A percentile compares a stretch with the other conserved stretches of the same genome.
These are phyloP conservation scores for Hemaris fuciformis DNA, from an alignment of 2,888 invertebrate species.

Conservation along the genomic window DNA sequence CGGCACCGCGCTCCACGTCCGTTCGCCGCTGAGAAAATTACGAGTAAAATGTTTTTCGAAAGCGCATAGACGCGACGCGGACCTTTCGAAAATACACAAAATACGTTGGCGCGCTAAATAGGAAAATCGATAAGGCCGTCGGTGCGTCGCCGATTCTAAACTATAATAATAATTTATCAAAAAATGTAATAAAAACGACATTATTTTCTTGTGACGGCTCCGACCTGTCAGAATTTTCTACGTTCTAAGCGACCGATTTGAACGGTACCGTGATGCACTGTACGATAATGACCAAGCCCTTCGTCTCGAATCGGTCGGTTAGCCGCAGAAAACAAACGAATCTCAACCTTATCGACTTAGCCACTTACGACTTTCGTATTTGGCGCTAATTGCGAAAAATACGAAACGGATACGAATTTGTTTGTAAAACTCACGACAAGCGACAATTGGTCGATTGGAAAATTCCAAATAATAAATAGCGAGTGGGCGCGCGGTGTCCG, in stretches of 20 bases:
- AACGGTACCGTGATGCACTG: constrained; percentile 28
- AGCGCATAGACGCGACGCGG: constrained; percentile 73
- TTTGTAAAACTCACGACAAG: constrained; percentile 75
- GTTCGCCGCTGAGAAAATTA: constrained; percentile 67
- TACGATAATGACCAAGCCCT: constrained; percentile 26
- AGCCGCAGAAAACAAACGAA: constrained; percentile 43
- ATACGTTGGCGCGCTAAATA: constrained; percentile 75
- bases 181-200: constrained; percentile 82
- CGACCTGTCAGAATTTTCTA: constrained; percentile 79
- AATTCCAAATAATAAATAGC: constrained; percentile 80
- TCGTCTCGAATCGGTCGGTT: constrained; percentile 57
- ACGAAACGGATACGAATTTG: constrained; percentile 74
- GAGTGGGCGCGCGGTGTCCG: constrained; percentile 68
- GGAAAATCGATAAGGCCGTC: constrained; percentile 78
- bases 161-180: constrained; percentile 80
- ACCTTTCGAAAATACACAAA: constrained; percentile 78
- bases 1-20: constrained; percentile 71
- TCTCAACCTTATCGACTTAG: constrained; percentile 53
- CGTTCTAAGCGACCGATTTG: constrained; percentile 51
- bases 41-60: constrained; percentile 77
- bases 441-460: constrained; percentile 83
- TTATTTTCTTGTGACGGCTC: constrained; percentile 75
- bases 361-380: constrained; percentile 74
- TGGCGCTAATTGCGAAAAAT: constrained; percentile 76
- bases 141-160: constrained; percentile 67